These are phyloP conservation scores for Flexamia atlantica DNA, from an alignment of 2,888 invertebrate species.

Conservation along the genomic window DNA sequence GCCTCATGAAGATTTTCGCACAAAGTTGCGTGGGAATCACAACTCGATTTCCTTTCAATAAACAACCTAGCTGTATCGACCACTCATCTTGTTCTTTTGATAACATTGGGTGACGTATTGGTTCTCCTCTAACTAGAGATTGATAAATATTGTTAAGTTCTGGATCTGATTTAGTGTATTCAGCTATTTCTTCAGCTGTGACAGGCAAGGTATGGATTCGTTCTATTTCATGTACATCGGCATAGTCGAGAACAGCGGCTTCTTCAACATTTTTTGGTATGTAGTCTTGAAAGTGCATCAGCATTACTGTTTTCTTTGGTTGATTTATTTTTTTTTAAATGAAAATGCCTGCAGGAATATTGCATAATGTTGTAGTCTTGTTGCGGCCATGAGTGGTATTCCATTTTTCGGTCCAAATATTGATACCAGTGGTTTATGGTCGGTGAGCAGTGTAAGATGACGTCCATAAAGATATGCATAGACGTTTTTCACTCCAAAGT, in stretches of 20 bases:
- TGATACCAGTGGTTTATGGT: constrained; percentile 42
- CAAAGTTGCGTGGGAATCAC: no score
- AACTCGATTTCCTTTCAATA: no score
- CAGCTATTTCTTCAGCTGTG: constrained; percentile 6
- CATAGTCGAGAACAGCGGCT: not conserved
- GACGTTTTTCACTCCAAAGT: constrained; percentile 18
- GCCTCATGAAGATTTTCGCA: no score
- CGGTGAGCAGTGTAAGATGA: not conserved
- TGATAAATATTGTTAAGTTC: not conserved
- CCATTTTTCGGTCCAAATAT: constrained; percentile 21
- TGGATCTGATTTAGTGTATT: not conserved
- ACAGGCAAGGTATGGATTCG: not conserved
- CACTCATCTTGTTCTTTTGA: no score
- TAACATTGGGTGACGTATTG: no score
- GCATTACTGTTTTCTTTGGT: not conserved
- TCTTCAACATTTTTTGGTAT: not conserved
- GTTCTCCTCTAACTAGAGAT: not conserved
- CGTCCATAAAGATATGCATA: constrained; percentile 4
- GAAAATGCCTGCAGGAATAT: not conserved
- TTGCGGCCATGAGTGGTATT: not conserved
- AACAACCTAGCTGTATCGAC: no score
- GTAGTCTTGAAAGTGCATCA: not conserved
- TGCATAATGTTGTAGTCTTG: not conserved
- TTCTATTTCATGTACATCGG: not conserved
- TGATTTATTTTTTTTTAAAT: not conserved